Evolutionary conservation across 2,797 vertebrate species (phyloP), one percentile per base, ranked within the genome.

Genomic region (Rhynchonycteris naso): DNA sequence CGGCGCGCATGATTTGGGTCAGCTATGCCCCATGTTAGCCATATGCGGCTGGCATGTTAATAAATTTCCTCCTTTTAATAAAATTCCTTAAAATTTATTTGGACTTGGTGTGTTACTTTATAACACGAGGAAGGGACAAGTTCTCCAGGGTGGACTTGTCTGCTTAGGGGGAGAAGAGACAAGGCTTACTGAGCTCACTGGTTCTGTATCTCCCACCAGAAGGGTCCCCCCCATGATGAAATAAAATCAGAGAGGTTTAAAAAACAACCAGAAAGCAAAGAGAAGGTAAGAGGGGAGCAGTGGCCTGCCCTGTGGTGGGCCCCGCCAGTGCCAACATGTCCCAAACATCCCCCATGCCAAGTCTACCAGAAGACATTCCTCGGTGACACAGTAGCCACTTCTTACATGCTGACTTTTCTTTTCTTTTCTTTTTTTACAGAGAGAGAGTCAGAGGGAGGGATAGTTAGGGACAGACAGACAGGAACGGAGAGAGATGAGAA

Each of bases 381-480:
- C 5, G n/a, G 10, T 5, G 1, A 21, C 4, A 0, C 5, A 1
- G 19, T 1, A 9, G 26, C 33, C 5, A 8, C 35, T n/a, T 69
- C 81, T 58, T 30, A 15, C 7, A 24, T 7, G 33, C 65, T 22
- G 54, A 28, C 28, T 38, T 72, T 15, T 38, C n/a, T n/a, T n/a
- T n/a, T n/a, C n/a, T n/a, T n/a, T n/a, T n/a, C n/a, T n/a, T n/a
- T n/a, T n/a, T n/a, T n/a, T n/a, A n/a, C n/a, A n/a, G n/a, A n/a
- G n/a, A n/a, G n/a, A n/a, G n/a, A n/a, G n/a, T n/a, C n/a, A n/a
- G n/a, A n/a, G n/a, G n/a, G n/a, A n/a, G n/a, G n/a, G n/a, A n/a
- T n/a, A n/a, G n/a, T n/a, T n/a, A n/a, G n/a, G n/a, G n/a, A n/a
- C n/a, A n/a, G n/a, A n/a, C n/a, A n/a, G n/a, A n/a, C n/a, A n/a